Evolutionary conservation across 2,888 invertebrate species (phyloP).

Genomic region (Allophyes oxyacanthae): DNA sequence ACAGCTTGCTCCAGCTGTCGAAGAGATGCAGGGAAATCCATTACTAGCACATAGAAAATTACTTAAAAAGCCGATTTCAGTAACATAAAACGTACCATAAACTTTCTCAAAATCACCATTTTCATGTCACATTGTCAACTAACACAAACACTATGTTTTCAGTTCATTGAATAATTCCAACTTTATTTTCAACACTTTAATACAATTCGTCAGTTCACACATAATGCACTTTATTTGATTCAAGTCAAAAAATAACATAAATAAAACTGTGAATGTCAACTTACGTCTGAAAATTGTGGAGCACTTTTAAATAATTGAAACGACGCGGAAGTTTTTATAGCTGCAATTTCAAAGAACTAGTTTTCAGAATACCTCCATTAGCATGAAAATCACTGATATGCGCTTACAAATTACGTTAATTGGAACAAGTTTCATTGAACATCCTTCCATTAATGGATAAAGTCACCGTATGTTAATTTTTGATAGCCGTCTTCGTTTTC

Average conservation of each 20-base stretch:
- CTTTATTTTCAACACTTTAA: constrained; percentile 30
- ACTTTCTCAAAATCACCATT: constrained; percentile 82
- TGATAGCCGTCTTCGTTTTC: constrained; percentile 1
- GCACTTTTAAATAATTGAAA: constrained; percentile 10
- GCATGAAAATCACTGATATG: constrained; percentile 18
- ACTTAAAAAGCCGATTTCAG: too few species aligned
- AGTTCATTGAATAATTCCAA: constrained; percentile 43
- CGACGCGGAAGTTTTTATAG: constrained; percentile 10
- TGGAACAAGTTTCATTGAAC: constrained; percentile 35
- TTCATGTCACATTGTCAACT: constrained; percentile 69
- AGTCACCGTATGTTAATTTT: constrained; percentile 18
- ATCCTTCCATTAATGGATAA: constrained; percentile 26
- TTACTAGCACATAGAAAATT: too few species aligned
- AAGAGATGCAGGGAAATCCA: too few species aligned
- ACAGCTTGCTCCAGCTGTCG: too few species aligned
- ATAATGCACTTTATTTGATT: constrained; percentile 37
- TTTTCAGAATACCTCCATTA: constrained; percentile 19
- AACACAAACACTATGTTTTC: constrained; percentile 55
- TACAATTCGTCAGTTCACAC: constrained; percentile 43
- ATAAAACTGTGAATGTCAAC: constrained; percentile 17
- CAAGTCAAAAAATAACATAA: constrained; percentile 1
- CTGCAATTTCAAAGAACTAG: constrained; percentile 7
- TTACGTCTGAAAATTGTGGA: constrained; percentile 26
- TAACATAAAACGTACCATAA: constrained; percentile 76
- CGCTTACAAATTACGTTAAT: neutral